A percentile compares a stretch with the other conserved stretches of the same genome.
phyloP scores from a whole-genome alignment of 2,113 vertebrate genomes.

The Gadus macrocephalus region DNA sequence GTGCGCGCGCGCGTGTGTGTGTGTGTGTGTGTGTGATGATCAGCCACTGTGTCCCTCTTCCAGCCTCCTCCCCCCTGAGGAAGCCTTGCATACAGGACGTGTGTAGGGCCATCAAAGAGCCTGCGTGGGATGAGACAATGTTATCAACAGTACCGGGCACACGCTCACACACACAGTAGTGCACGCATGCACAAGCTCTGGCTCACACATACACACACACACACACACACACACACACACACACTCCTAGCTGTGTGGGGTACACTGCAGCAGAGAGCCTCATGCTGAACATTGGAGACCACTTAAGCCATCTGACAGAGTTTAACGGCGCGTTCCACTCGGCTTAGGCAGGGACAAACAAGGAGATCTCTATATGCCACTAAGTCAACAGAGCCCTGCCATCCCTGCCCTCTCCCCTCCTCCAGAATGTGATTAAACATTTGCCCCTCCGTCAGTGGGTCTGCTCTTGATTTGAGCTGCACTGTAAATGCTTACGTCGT shows the following conservation, averaged over 20 bases:
- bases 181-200: neutral
- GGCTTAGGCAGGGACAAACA: slow-evolving; percentile 52
- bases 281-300: slow-evolving; percentile 69
- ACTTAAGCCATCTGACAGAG: slow-evolving; percentile 60
- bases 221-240: slow-evolving; percentile 1
- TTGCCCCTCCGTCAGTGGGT: slow-evolving; percentile 45
- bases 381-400: slow-evolving; percentile 54
- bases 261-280: slow-evolving; percentile 60
- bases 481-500: slow-evolving; percentile 31
- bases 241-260: slow-evolving; percentile 53
- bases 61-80: neutral
- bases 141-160: slow-evolving; percentile 45
- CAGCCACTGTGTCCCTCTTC: slow-evolving; percentile 30
- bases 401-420: neutral
- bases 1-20: no score
- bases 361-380: slow-evolving; percentile 47
- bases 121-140: slow-evolving; percentile 39
- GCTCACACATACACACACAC: neutral
- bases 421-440: slow-evolving; percentile 47
- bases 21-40: slow-evolving; percentile 16
- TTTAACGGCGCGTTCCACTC: slow-evolving; percentile 61
- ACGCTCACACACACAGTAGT: slow-evolving; percentile 17
- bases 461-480: slow-evolving; percentile 35
- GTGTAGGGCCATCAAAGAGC: slow-evolving; percentile 69
- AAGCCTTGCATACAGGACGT: slow-evolving; percentile 32